Conservation (phyloP, 2,888 invertebrate species). For the Melinaea marsaeus region DNA sequence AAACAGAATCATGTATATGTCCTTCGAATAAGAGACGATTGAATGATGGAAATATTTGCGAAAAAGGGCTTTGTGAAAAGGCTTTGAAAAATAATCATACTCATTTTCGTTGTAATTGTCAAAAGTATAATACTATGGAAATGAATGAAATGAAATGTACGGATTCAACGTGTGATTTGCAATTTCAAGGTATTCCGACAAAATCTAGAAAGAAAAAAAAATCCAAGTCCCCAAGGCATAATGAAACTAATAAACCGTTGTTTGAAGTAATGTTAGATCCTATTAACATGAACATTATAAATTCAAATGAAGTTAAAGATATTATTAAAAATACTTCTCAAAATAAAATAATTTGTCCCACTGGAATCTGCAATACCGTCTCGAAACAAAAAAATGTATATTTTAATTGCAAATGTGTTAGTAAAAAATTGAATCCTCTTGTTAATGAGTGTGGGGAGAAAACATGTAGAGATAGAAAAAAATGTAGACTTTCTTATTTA, state of each 20-base stretch:
- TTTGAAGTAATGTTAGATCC: constrained; percentile 41
- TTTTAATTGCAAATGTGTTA: constrained; percentile 31
- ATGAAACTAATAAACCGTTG: constrained; percentile 26
- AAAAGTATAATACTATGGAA: constrained; percentile 10
- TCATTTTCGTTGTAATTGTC: constrained; percentile 38
- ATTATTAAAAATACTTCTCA: constrained; percentile 29
- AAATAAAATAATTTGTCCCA: constrained; percentile 28
- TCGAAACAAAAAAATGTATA: constrained; percentile 17
- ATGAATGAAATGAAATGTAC: constrained; percentile 35
- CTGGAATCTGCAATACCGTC: constrained; percentile 29
- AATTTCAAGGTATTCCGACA: constrained; percentile 8
- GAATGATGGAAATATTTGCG: constrained; percentile 29
- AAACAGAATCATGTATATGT: constrained; percentile 37
- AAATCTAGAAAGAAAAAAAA: constrained; percentile 15
- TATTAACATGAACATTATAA: constrained; percentile 44
- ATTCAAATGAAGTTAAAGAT: constrained; percentile 41
- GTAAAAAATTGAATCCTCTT: constrained; percentile 27
- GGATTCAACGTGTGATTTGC: constrained; percentile 37
- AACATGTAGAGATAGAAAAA: constrained; percentile 25
- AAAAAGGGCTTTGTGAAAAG: constrained; percentile 34
- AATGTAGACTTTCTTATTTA: constrained; percentile 21
- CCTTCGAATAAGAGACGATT: constrained; percentile 31
- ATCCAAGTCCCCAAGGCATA: constrained; percentile 18
- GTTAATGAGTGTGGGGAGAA: constrained; percentile 26
- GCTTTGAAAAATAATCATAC: constrained; percentile 35